Evolutionary conservation across 2,113 vertebrate species (phyloP), one percentile per base, ranked within the genome.

Genomic region (Hippocampus comes): DNA sequence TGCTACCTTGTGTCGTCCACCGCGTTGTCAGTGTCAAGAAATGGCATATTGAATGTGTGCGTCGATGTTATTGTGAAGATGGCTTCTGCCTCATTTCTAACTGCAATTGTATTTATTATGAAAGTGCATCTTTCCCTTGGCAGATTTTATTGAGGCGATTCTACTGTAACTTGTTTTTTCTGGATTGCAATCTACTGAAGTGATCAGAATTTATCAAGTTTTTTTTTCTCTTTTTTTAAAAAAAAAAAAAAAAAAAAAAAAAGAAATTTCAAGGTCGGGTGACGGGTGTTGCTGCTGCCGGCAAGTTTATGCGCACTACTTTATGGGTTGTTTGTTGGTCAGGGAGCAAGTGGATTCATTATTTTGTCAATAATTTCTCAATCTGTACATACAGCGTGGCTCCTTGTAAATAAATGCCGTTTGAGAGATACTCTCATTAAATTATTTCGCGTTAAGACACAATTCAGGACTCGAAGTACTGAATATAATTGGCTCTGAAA

Each of bases 11-110:
- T 38, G 17, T n/a, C 15, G 53, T 56, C 34, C 53, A 56, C 21
- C 21, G 48, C 41, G 68, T 34, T 51, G 30, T 63, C 14, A 23
- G 57, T 77, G 74, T 81, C 63, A 63, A 77, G 65, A 71, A 78
- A 74, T 70, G 77, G 71, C 76, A 9, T 66, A 78, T 72, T 81
- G 80, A 86, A 89, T 86, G 82, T 89, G 49, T 71, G n/a, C 67
- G 64, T 46, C 25, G 73, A 1, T 67, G 73, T 48, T 43, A 18
- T 66, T 78, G 68, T 79, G 42, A 75, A 56, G 63, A 77, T 25
- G 25, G 25, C 25, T 25, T 25, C 25, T 25, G 25, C 25, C 25
- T 25, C 25, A 25, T 25, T 25, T 25, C 25, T 3, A n/a, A 70
- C 11, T 74, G 59, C 73, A 59, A 43, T 68, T 64, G 53, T 70